phyloP scores from a whole-genome alignment of 2,113 vertebrate genomes.

The Theristicus caerulescens region DNA sequence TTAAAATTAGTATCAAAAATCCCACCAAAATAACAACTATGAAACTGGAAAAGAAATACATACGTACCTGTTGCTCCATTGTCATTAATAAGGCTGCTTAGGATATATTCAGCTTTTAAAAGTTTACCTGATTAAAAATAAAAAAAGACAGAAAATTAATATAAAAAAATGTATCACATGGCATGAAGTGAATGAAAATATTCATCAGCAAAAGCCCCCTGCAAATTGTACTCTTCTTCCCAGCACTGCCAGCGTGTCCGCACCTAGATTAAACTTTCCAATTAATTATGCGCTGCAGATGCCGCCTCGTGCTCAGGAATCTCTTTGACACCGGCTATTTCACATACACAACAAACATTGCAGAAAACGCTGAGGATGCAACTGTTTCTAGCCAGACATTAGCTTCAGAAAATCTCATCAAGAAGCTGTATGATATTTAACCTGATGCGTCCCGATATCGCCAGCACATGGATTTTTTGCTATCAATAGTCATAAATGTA shows the following conservation, averaged over 20 bases:
- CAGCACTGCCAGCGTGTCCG: not conserved
- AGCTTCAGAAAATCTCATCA: not conserved
- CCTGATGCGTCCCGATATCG: not conserved
- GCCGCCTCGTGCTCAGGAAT: not conserved
- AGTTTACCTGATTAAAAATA: slow-evolving; percentile 84
- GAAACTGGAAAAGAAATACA: not conserved
- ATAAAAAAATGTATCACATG: not conserved
- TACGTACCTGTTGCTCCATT: slow-evolving; percentile 82
- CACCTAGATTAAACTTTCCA: not conserved
- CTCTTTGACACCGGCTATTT: not conserved
- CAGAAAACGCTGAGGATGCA: not conserved
- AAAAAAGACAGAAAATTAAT: not conserved
- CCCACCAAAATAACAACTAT: not conserved
- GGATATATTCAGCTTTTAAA: slow-evolving; percentile 91
- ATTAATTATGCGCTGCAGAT: not conserved
- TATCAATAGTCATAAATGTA: not conserved
- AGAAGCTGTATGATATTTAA: not conserved
- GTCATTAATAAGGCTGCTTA: slow-evolving; percentile 88
- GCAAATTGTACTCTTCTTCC: not conserved
- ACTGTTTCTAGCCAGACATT: not conserved
- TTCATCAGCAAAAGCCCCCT: not conserved
- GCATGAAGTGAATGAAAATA: not conserved
- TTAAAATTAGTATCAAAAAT: not conserved
- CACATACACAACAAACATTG: not conserved
- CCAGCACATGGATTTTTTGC: not conserved